phyloP scores from a whole-genome alignment of 2,888 invertebrate species.

The Philopedon plagiatum region DNA sequence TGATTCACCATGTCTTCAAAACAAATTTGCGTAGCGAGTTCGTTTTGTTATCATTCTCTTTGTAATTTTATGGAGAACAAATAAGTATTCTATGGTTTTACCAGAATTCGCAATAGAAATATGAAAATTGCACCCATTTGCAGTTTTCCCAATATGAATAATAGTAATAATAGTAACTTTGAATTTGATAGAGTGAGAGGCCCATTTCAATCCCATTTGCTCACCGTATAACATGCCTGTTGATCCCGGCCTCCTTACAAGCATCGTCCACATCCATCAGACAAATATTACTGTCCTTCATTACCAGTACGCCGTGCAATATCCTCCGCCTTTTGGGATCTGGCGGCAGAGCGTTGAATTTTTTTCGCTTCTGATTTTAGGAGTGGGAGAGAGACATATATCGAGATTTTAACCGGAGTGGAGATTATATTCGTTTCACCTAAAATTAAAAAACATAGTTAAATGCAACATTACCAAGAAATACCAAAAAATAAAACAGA shows the following conservation, averaged over 20 bases:
- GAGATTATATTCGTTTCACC: conserved; percentile 89
- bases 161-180: background rate
- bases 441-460: conserved; percentile 7
- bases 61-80: no score
- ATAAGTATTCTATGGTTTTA: no score
- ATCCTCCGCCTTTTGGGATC: conserved; percentile 91
- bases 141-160: no score
- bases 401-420: conserved; percentile 89
- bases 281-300: conserved; percentile 89
- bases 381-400: conserved; percentile 88
- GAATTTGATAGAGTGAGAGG: background rate
- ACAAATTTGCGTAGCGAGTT: no score
- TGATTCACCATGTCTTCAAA: no score
- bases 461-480: background rate
- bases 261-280: conserved; percentile 92
- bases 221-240: conserved; percentile 68
- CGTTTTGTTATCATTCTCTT: no score
- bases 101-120: no score
- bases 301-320: conserved; percentile 91
- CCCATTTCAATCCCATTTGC: background rate
- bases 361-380: conserved; percentile 86
- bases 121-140: no score
- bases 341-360: conserved; percentile 85
- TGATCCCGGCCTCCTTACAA: conserved; percentile 83
- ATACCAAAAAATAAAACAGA: no score